Evolutionary conservation across 2,113 vertebrate species (phyloP), one percentile per base, ranked within the genome.

Genomic region (Pycnonotus jocosus): DNA sequence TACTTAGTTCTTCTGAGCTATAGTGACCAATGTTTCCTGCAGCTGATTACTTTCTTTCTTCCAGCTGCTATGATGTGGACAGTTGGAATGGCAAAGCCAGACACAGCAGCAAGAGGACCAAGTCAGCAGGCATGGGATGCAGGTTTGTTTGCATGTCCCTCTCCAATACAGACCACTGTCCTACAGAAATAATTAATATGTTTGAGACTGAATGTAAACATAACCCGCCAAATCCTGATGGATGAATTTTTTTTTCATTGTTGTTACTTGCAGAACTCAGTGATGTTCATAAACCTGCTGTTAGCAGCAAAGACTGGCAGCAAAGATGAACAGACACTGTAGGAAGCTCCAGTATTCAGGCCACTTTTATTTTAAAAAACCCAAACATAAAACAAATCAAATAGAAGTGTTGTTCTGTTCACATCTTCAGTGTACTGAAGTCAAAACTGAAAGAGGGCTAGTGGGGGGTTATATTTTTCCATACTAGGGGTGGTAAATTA

Each of bases 11-110:
- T 37, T 68, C 60, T 68, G 60, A 78, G 27, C 27, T 78, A 3
- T 3, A 20, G 38, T 54, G 54, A 58, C 16, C 0, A 6, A 8
- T 78, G 44, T 78, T 86, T 78, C 68, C 70, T 5, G 11, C 21
- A 61, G 50, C 11, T 4, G 2, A 50, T 82, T 78, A 6, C 47
- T 80, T 88, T 57, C n/a, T 94, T 68, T 64, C 53, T 56, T 84
- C 21, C 87, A 99, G 99, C 99, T 25, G 99, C 99, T 93, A 99
- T 99, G 99, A 97, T 99, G 58, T 99, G 99, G 99, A 98, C 98
- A 15, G 99, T 99, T 79, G 98, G 98, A 79, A 99, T 99, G 99
- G 99, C 99, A 56, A 98, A 98, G 92, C 96, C 94, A 84, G 98
- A 97, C 40, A 94, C 86, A 62, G 94, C 95, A 80, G 93, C 97